Conservation (phyloP, 2,797 vertebrate genomes). For the Diplodus puntazzo region DNA sequence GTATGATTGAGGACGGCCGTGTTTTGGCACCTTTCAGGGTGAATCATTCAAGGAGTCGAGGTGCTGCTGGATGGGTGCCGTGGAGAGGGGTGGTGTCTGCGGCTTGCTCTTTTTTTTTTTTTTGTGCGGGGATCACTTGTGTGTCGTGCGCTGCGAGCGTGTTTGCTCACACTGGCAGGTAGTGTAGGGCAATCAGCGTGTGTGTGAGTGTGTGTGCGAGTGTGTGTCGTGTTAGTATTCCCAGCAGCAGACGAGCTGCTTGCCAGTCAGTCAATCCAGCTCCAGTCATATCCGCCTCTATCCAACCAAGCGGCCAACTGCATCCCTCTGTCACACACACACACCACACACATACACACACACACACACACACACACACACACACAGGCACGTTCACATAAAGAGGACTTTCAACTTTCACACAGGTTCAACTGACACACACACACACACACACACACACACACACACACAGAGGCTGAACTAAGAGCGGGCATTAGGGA, state of each 20-base stretch:
- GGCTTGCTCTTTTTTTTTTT: conserved; percentile 18
- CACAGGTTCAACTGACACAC: conserved; percentile 8
- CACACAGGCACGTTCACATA: conserved; percentile 10
- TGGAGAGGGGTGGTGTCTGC: conserved; percentile 43
- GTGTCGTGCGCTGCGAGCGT: neutral
- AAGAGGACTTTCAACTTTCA: conserved; percentile 55
- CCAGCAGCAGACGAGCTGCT: conserved; percentile 71
- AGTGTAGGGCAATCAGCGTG: conserved; percentile 11
- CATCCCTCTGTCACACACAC: conserved; percentile 41
- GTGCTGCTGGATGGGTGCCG: conserved; percentile 51
- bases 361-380: neutral
- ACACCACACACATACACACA: neutral
- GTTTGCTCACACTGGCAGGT: conserved; percentile 23
- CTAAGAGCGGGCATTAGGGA: conserved; percentile 15
- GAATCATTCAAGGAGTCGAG: conserved; percentile 61
- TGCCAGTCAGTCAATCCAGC: conserved; percentile 75
- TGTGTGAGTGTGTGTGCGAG: conserved; percentile 17
- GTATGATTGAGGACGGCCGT: conserved; percentile 58
- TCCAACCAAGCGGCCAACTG: conserved; percentile 78
- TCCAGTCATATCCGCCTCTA: conserved; percentile 73
- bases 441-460: conserved; percentile 14
- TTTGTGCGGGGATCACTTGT: conserved; percentile 13
- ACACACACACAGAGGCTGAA: conserved; percentile 21
- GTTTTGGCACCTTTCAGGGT: conserved; percentile 63
- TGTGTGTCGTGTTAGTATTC: conserved; percentile 75